phyloP scores from a whole-genome alignment of 2,888 invertebrate genomes.

The Hydrotaea cyrtoneurina region DNA sequence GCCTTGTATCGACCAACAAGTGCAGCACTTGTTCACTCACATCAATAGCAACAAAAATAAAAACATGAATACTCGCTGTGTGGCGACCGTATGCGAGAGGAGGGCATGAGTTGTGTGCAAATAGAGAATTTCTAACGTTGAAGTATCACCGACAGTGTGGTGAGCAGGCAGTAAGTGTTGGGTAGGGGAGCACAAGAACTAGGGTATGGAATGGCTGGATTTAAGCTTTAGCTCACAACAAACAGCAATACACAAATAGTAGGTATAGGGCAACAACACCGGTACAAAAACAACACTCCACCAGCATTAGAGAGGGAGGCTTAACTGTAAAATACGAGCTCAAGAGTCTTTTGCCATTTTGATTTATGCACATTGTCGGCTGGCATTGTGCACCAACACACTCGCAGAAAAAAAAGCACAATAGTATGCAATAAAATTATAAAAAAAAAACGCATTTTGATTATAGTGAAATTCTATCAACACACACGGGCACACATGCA shows the following conservation, averaged over 20 bases:
- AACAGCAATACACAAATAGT: slow-evolving; percentile 29
- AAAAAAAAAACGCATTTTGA: slow-evolving; percentile 48
- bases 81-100: too few species aligned
- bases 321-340: slow-evolving; percentile 66
- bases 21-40: slow-evolving; percentile 49
- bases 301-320: slow-evolving; percentile 58
- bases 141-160: neutral
- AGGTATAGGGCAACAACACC: neutral
- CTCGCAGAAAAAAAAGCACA: slow-evolving; percentile 6
- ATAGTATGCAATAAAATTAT: slow-evolving; percentile 55
- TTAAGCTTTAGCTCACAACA: slow-evolving; percentile 55
- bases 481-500: neutral
- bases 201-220: slow-evolving; percentile 19
- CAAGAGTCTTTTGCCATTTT: slow-evolving; percentile 64
- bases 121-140: slow-evolving; percentile 2
- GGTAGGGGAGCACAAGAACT: neutral
- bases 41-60: neutral
- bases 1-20: slow-evolving; percentile 61
- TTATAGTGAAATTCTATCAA: slow-evolving; percentile 43
- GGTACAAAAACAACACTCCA: neutral
- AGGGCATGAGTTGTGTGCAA: neutral
- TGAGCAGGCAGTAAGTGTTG: neutral
- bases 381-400: neutral
- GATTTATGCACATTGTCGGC: slow-evolving; percentile 51
- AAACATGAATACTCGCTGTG: slow-evolving; percentile 12